phyloP scores from a whole-genome alignment of 64 coral and sea anemone genomes.

The Catalaphyllia jardinei region DNA sequence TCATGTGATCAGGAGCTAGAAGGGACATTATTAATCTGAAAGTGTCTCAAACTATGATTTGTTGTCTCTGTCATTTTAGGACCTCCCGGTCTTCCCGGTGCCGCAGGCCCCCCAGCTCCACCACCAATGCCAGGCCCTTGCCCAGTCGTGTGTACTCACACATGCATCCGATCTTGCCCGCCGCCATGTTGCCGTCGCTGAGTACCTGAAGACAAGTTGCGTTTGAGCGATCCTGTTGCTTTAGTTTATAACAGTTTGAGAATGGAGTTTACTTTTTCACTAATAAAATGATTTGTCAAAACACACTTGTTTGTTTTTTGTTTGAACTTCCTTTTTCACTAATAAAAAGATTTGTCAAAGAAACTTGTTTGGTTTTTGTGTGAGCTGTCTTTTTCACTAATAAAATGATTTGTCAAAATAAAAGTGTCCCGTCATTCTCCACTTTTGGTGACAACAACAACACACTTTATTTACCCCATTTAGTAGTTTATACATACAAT shows the following conservation, averaged over 20 bases:
- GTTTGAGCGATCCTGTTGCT: slow-evolving; percentile 10
- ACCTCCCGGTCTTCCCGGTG: slow-evolving; percentile 69
- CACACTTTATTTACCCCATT: too few species aligned
- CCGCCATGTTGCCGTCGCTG: slow-evolving; percentile 54
- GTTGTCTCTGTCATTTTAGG: neutral
- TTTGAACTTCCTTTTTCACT: slow-evolving; percentile 16
- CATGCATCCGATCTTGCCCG: slow-evolving; percentile 48
- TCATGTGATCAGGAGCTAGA: too few species aligned
- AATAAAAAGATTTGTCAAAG: slow-evolving; percentile 46
- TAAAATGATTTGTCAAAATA: slow-evolving; percentile 40
- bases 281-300: slow-evolving; percentile 55
- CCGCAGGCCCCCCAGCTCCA: slow-evolving; percentile 63
- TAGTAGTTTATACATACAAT: too few species aligned
- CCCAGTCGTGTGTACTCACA: slow-evolving; percentile 41
- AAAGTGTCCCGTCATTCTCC: too few species aligned
- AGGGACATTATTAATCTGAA: neutral
- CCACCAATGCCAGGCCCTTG: slow-evolving; percentile 36
- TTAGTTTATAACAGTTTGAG: slow-evolving; percentile 42
- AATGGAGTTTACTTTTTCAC: slow-evolving; percentile 43
- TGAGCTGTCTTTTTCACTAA: slow-evolving; percentile 26
- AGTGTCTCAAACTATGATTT: neutral
- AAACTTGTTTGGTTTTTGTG: neutral
- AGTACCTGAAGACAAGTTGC: slow-evolving; percentile 40
- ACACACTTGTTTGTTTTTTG: neutral
- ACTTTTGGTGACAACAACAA: too few species aligned